These are phyloP conservation scores for Trichogramma evanescens DNA, from an alignment of 2,888 invertebrate genomes.

Conservation along the genomic window DNA sequence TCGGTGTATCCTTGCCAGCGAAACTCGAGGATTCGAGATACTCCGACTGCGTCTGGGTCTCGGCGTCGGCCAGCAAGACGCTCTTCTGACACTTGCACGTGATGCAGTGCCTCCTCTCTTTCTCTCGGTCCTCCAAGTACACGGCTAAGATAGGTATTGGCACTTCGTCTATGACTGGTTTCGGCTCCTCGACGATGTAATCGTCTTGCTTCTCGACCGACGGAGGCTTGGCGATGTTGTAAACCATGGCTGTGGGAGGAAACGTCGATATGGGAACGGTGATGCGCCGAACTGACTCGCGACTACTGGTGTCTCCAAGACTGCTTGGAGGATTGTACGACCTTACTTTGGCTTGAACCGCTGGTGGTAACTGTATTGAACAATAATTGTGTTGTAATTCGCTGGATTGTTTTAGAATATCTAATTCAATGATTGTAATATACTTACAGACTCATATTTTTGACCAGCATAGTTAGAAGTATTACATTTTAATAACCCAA, in stretches of 20 bases:
- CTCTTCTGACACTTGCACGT: conserved; percentile 63
- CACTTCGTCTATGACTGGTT: conserved; percentile 64
- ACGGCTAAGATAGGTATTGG: conserved; percentile 88
- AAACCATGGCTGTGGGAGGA: conserved; percentile 80
- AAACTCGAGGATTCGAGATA: neutral
- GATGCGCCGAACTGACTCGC: conserved; percentile 57
- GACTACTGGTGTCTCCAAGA: conserved; percentile 48
- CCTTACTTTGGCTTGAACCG: conserved; percentile 84
- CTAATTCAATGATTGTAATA: conserved; percentile 4
- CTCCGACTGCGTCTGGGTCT: conserved; percentile 34
- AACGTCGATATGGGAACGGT: conserved; percentile 73
- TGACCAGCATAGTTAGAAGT: conserved; percentile 91
- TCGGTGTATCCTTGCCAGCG: neutral
- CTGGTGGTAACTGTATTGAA: conserved; percentile 68
- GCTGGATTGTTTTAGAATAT: neutral
- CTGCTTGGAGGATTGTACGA: conserved; percentile 65
- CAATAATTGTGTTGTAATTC: neutral
- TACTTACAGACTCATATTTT: conserved; percentile 76
- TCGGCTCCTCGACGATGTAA: conserved; percentile 52
- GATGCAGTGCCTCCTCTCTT: conserved; percentile 76
- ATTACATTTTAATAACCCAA: conserved; percentile 89
- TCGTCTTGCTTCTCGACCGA: conserved; percentile 43
- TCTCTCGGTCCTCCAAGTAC: conserved; percentile 79
- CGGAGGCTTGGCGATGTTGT: conserved; percentile 45
- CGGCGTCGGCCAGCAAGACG: conserved; percentile 38